These are phyloP conservation scores for Erpetoichthys calabaricus DNA, from an alignment of 2,797 vertebrate genomes.

Conservation along the genomic window DNA sequence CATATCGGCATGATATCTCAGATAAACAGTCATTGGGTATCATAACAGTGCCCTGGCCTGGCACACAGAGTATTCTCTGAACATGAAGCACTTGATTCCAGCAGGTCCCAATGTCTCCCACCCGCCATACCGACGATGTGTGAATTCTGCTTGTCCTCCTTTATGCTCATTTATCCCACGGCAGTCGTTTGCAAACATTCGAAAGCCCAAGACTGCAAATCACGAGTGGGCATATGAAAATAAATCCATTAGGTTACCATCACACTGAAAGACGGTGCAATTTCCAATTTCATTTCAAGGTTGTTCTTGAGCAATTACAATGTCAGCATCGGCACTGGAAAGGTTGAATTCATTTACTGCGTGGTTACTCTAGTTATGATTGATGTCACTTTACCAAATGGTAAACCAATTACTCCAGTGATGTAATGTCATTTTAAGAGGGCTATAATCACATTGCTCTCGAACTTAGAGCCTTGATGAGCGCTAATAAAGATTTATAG, in stretches of 20 bases:
- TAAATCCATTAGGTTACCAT: slow-evolving; percentile 67
- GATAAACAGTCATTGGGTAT: no score
- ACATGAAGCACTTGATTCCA: no score
- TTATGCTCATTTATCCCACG: no score
- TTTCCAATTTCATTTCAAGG: slow-evolving; percentile 71
- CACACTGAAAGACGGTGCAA: slow-evolving; percentile 60
- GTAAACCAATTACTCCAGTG: slow-evolving; percentile 97
- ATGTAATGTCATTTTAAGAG: slow-evolving; percentile 99
- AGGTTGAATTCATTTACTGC: slow-evolving; percentile 92
- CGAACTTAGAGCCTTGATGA: slow-evolving; percentile 84
- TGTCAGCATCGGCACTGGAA: slow-evolving; percentile 69
- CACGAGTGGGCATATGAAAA: slow-evolving; percentile 30
- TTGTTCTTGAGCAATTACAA: slow-evolving; percentile 76
- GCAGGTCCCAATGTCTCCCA: no score
- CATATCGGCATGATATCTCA: no score
- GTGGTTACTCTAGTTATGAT: slow-evolving; percentile 89
- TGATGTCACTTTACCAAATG: slow-evolving; percentile 92
- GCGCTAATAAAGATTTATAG: slow-evolving; percentile 97
- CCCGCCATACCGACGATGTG: no score
- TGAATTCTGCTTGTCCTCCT: no score
- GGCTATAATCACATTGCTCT: slow-evolving; percentile 94
- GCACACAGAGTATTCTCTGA: no score
- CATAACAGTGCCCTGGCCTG: no score
- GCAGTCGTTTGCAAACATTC: no score
- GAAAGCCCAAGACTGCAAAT: no score